Evolutionary conservation across 2,113 vertebrate genomes (phyloP).

Genomic region (Charina bottae): DNA sequence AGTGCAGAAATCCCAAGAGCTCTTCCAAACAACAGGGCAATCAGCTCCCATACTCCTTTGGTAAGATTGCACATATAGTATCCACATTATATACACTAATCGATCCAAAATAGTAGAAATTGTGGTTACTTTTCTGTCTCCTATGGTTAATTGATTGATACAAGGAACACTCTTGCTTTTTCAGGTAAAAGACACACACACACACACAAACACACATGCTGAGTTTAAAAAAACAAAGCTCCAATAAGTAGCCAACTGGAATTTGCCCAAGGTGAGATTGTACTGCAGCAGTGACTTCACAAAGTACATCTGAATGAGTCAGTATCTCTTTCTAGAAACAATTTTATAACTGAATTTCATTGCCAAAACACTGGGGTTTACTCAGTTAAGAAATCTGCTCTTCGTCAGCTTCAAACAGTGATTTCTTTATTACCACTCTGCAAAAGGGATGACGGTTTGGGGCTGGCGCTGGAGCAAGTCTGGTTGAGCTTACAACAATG

Average conservation of each 20-base stretch:
- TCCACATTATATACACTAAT: neutral
- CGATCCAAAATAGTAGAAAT: neutral
- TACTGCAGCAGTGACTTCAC: constrained; percentile 68
- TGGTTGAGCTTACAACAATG: constrained; percentile 77
- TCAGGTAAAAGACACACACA: neutral
- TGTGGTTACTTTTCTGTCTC: neutral
- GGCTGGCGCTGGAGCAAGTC: constrained; percentile 79
- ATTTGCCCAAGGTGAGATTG: constrained; percentile 63
- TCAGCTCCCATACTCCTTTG: neutral
- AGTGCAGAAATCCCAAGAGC: neutral
- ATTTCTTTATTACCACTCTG: constrained; percentile 86
- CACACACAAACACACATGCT: neutral
- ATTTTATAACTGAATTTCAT: constrained; percentile 80
- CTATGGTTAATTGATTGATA: neutral
- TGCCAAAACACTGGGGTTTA: constrained; percentile 78
- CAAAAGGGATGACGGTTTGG: constrained; percentile 76
- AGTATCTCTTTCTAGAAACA: constrained; percentile 70
- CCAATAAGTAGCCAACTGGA: constrained; percentile 61
- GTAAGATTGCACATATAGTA: neutral
- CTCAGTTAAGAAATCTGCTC: constrained; percentile 87
- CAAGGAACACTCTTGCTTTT: neutral
- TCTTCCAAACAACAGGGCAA: neutral
- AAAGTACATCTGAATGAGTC: constrained; percentile 71
- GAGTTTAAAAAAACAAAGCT: constrained; percentile 11
- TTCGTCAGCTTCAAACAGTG: constrained; percentile 88